Conservation (phyloP, 2,888 invertebrate genomes). For the Sarcophaga carnaria region DNA sequence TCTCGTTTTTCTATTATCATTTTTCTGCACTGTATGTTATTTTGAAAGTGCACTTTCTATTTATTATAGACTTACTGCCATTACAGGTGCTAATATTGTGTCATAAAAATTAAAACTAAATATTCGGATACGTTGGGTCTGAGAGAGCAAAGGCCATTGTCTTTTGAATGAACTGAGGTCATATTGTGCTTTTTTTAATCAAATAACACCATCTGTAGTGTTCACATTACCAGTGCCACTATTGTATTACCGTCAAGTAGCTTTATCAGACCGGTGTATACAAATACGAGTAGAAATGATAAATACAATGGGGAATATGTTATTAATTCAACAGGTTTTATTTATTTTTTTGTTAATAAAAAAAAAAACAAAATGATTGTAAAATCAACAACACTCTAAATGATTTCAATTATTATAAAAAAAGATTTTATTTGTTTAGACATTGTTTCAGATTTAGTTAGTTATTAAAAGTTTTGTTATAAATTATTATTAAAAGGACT, state of each 20-base stretch:
- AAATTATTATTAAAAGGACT: too few species aligned
- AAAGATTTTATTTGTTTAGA: too few species aligned
- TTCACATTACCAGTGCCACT: conserved; percentile 28
- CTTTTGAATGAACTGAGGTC: conserved; percentile 60
- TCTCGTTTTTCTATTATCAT: conserved; percentile 33
- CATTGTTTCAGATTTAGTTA: too few species aligned
- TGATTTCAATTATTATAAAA: too few species aligned
- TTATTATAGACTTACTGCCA: conserved; percentile 44
- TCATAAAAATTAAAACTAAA: conserved; percentile 26
- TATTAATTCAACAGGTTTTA: conserved; percentile 47
- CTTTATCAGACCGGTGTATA: conserved; percentile 23
- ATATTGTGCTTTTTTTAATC: conserved; percentile 46
- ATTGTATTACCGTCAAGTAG: background rate
- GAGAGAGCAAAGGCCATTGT: conserved; percentile 56
- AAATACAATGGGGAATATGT: conserved; percentile 28
- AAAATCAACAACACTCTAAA: too few species aligned
- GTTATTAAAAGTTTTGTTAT: too few species aligned
- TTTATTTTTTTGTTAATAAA: conserved; percentile 5
- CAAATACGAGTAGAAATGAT: conserved; percentile 9
- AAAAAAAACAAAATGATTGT: background rate
- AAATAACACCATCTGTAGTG: conserved; percentile 51
- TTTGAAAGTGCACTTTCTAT: conserved; percentile 17
- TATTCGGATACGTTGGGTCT: background rate
- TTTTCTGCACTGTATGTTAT: conserved; percentile 36
- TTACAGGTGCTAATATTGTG: conserved; percentile 59